Evolutionary conservation across 2,113 vertebrate species (phyloP), one percentile per base, ranked within the genome.

Genomic region (Dasyurus viverrinus): DNA sequence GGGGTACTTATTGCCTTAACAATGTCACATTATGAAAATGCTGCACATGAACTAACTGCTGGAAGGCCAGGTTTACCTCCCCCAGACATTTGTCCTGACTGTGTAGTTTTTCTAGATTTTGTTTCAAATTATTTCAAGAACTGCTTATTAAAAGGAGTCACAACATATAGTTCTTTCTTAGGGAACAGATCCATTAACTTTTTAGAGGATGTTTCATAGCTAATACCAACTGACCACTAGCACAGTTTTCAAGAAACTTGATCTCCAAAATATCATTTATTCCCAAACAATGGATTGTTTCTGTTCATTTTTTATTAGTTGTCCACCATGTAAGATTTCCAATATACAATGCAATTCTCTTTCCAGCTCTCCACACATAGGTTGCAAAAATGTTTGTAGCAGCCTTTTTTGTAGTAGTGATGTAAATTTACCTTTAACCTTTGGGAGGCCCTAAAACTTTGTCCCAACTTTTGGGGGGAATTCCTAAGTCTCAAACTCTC

Each of bases 41-140:
- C 99, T 94, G 99, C 98, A 53, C 99, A 98, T 93, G 98, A 99
- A 95, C 99, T 99, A 93, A 98, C 98, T 93, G 99, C 99, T 89
- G 99, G 99, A 92, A 99, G 99, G 27, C 99, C 99, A 96, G 99
- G 99, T 98, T 99, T 99, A 91, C 99, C 99, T 98, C 99, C 99
- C 27, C 99, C 99, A 93, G 99, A 99, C 99, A 99, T 99, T 97
- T 99, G 99, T 36, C 99, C 99, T 95, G 99, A 99, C 95, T 99
- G 99, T 84, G 99, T 99, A 97, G 99, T 99, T 99, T 99, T 99
- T 95, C 99, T 99, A 93, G 99, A 99, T 98, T 99, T 99, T 99
- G 99, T 99, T 99, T 99, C 99, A 99, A 99, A 99, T 92, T 99
- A 99, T 98, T 99, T 99, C 98, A 99, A 99, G 54, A 99, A 99